Base-by-base conservation (phyloP, 2,888 invertebrate species). In the Amphipoea oculea region DNA sequence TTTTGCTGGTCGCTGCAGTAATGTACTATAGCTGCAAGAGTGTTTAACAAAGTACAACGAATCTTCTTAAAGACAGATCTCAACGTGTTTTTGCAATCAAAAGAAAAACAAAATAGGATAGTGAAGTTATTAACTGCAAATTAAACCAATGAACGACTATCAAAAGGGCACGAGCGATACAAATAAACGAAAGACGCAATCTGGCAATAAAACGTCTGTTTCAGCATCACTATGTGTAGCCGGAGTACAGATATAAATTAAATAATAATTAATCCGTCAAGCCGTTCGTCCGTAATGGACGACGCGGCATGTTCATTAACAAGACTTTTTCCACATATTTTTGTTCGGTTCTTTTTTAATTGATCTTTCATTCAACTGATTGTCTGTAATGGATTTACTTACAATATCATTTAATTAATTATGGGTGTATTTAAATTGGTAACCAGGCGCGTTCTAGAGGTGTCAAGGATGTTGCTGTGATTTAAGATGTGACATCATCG, bases 201-300 rank as follows among this genome's bases (percentile, higher is more conserved):
- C 82, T 84, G 79, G 77, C 65, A 71, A 78, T 79, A 84, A 89
- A 78, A 83, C 82, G 78, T 88, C 81, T 84, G 76, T 54, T 85
- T 77, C 88, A 86, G 77, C 82, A 74, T 76, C 76, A 76, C 81
- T 88, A 79, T 84, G 80, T 79, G 74, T 77, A 66, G 40, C 29
- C 54, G 14, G 62, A 60, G 76, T 71, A 78, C 76, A 79, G 78
- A 88, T 79, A 90, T 91, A 92, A 91, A 91, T 92, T 90, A 89
- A 90, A 90, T 89, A 86, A 89, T 92, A 92, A 93, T 91, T 92
- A 92, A 92, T 91, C 90, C 86, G 92, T 92, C 92, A 90, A 86
- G 66, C 77, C 76, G 73, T 72, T 74, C 80, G 73, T 83, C 76
- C 60, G 81, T 85, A 83, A 82, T 81, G 86, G 84, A 88, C 85